phyloP scores from a whole-genome alignment of 2,797 vertebrate species.

The Enteromius argenteus region DNA sequence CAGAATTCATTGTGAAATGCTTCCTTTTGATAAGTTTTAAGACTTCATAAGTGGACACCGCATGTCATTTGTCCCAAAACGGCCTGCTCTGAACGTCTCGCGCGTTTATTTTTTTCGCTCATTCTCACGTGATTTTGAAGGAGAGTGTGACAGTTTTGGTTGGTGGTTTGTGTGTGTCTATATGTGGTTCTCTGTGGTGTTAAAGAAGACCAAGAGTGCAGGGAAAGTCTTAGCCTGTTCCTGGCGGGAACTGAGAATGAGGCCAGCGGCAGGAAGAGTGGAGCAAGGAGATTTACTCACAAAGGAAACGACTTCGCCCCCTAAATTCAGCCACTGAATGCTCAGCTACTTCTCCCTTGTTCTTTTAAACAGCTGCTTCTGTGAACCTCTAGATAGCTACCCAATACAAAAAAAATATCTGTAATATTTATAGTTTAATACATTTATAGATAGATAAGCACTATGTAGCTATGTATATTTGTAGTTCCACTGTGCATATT shows the following conservation, averaged over 20 bases:
- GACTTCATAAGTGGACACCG: not conserved
- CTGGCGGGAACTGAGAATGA: slow-evolving; percentile 46
- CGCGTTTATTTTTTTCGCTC: not conserved
- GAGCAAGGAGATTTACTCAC: slow-evolving; percentile 50
- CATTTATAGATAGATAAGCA: not conserved
- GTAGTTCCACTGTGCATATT: not conserved
- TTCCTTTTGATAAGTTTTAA: slow-evolving; percentile 16
- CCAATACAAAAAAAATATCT: not conserved
- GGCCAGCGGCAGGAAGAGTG: slow-evolving; percentile 59
- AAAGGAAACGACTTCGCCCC: slow-evolving; percentile 56
- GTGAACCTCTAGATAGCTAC: not conserved
- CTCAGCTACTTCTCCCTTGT: slow-evolving; percentile 5
- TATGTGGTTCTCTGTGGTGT: slow-evolving; percentile 17
- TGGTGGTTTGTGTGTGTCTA: slow-evolving; percentile 29
- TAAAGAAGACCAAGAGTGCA: slow-evolving; percentile 28
- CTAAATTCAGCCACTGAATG: slow-evolving; percentile 37
- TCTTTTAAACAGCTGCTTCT: slow-evolving; percentile 26
- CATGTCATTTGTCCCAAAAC: not conserved
- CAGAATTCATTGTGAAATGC: slow-evolving; percentile 13
- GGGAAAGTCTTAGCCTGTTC: slow-evolving; percentile 49
- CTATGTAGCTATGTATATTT: not conserved
- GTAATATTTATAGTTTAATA: not conserved
- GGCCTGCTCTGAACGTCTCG: not conserved
- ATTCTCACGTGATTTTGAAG: not conserved
- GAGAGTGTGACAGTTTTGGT: slow-evolving; percentile 13